Conservation (phyloP, 2,797 vertebrate genomes). For the Delichon dasypus region DNA sequence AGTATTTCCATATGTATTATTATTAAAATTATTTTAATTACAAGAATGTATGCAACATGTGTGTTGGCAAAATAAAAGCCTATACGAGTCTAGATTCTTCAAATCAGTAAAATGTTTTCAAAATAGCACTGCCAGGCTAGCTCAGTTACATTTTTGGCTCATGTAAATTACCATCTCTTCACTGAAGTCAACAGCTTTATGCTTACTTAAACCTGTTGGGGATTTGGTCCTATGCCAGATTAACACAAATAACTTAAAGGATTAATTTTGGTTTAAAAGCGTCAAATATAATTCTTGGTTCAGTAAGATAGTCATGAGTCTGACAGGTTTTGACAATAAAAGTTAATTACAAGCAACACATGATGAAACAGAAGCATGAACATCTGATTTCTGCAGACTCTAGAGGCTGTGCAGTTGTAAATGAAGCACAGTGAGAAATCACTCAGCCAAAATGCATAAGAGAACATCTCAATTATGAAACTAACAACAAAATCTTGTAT, state of each 20-base stretch:
- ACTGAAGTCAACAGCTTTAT: neutral
- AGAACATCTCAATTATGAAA: conserved; percentile 40
- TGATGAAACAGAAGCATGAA: conserved; percentile 17
- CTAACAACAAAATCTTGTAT: neutral
- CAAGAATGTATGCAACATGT: neutral
- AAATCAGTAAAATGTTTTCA: neutral
- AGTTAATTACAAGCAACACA: conserved; percentile 40
- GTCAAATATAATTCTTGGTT: conserved; percentile 17
- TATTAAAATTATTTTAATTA: neutral
- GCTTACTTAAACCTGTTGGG: neutral
- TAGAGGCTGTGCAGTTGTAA: neutral
- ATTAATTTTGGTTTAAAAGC: conserved; percentile 14
- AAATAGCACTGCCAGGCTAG: neutral
- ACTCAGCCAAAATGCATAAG: conserved; percentile 15
- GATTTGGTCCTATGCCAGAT: neutral
- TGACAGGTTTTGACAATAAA: conserved; percentile 40
- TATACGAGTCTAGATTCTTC: neutral
- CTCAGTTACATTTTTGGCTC: neutral
- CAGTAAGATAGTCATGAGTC: neutral
- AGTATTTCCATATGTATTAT: rapidly evolving
- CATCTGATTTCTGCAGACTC: conserved; percentile 43
- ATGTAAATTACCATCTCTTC: neutral
- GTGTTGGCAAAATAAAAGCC: neutral
- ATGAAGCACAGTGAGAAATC: conserved; percentile 28
- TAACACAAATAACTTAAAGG: conserved; percentile 22